Percentiles rank a stretch among this genome's conserved stretches.
phyloP scores from a whole-genome alignment of 2,113 vertebrate genomes.

The Brienomyrus longianalis region DNA sequence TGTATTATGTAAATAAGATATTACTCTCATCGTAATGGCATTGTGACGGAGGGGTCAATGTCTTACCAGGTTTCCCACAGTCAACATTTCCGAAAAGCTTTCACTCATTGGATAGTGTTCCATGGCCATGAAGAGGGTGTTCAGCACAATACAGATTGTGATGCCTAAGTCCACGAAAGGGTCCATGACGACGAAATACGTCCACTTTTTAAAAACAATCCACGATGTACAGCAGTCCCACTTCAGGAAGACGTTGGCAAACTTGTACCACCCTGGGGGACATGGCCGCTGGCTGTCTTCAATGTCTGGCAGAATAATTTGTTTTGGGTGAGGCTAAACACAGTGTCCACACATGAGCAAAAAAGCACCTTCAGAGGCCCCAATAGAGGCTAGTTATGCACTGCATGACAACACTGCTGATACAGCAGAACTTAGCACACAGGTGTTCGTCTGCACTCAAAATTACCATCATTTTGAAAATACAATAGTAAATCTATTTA shows the following conservation, averaged over 20 bases:
- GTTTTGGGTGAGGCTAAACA: no score
- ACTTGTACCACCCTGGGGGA: conserved; percentile 81
- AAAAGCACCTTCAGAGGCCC: neutral
- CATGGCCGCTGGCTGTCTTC: conserved; percentile 80
- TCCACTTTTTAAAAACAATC: conserved; percentile 64
- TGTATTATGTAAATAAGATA: neutral
- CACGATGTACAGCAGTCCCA: conserved; percentile 82
- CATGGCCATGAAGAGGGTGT: conserved; percentile 96
- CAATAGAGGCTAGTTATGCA: neutral
- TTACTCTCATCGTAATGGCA: neutral
- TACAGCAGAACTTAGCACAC: neutral
- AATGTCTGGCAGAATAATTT: conserved; percentile 61
- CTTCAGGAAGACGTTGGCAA: conserved; percentile 70
- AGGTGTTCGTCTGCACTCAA: neutral
- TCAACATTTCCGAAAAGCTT: conserved; percentile 69
- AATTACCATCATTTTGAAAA: neutral
- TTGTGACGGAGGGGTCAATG: neutral
- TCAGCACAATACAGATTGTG: conserved; percentile 93
- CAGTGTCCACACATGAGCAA: neutral
- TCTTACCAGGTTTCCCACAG: conserved; percentile 79
- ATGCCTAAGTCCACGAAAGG: conserved; percentile 90
- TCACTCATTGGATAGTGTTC: conserved; percentile 87
- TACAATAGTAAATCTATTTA: neutral
- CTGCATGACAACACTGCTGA: neutral
- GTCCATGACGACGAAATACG: conserved; percentile 80